Conservation (phyloP, 2,797 vertebrate species). For the Glyptemys insculpta region DNA sequence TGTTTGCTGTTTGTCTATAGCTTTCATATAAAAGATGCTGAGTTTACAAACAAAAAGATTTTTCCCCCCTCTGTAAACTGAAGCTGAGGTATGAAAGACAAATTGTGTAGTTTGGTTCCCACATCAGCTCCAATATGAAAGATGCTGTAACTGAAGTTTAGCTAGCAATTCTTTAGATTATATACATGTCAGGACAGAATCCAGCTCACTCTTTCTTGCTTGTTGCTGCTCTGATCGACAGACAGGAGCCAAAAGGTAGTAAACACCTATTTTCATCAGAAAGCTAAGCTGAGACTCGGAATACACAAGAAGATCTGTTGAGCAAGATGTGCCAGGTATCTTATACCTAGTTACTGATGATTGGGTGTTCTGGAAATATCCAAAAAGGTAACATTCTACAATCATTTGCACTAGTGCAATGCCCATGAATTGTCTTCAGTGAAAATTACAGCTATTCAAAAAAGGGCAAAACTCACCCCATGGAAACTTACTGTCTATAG, state of each 20-base stretch:
- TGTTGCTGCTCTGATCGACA: neutral
- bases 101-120: neutral
- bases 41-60: neutral
- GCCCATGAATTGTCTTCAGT: neutral
- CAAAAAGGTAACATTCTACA: neutral
- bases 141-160: neutral
- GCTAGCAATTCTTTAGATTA: neutral
- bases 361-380: neutral
- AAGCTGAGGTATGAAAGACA: slow-evolving; percentile 17
- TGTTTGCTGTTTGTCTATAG: neutral
- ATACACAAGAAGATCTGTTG: neutral
- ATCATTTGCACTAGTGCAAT: neutral
- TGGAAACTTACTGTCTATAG: neutral
- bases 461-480: neutral
- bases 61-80: slow-evolving; percentile 19
- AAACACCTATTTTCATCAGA: neutral
- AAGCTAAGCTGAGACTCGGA: neutral
- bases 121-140: neutral
- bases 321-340: neutral
- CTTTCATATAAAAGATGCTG: neutral
- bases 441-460: slow-evolving; percentile 16
- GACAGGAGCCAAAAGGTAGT: neutral
- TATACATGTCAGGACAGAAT: neutral
- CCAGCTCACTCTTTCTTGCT: neutral
- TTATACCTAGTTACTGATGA: neutral